Percentiles rank a stretch among this genome's conserved stretches.
Evolutionary conservation across 2,797 vertebrate genomes (phyloP).

Genomic region (Balearica regulorum): DNA sequence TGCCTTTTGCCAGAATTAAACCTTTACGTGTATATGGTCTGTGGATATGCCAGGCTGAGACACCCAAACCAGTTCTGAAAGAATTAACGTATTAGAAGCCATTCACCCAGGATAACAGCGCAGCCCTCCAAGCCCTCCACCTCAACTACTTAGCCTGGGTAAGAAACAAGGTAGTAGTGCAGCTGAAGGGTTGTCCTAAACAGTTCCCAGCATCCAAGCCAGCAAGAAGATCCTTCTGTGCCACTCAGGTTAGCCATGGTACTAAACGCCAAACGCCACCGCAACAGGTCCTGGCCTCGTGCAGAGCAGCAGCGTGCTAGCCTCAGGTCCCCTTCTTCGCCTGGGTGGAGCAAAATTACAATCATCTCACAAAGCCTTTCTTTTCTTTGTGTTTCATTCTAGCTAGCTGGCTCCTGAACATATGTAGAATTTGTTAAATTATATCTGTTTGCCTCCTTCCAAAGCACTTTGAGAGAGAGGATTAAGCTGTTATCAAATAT

Average conservation of each 20-base stretch:
- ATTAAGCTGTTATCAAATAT: neutral
- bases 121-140: neutral
- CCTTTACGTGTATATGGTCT: accelerated
- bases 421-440: neutral
- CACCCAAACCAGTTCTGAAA: neutral
- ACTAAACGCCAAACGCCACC: neutral
- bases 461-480: neutral
- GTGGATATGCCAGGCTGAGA: neutral
- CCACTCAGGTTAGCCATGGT: neutral
- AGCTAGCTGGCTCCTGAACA: neutral
- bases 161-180: neutral
- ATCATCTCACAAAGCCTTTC: neutral
- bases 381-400: neutral
- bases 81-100: neutral
- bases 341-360: neutral
- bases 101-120: neutral
- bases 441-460: neutral
- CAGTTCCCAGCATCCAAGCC: neutral
- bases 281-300: accelerated
- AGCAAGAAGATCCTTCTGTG: neutral
- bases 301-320: neutral
- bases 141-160: neutral
- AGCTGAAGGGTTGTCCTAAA: neutral
- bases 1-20: neutral
- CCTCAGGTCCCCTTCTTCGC: neutral